A percentile compares a stretch with the other conserved stretches of the same genome.
These are phyloP conservation scores for Falco naumanni DNA, from an alignment of 2,797 vertebrate species.

Conservation along the genomic window DNA sequence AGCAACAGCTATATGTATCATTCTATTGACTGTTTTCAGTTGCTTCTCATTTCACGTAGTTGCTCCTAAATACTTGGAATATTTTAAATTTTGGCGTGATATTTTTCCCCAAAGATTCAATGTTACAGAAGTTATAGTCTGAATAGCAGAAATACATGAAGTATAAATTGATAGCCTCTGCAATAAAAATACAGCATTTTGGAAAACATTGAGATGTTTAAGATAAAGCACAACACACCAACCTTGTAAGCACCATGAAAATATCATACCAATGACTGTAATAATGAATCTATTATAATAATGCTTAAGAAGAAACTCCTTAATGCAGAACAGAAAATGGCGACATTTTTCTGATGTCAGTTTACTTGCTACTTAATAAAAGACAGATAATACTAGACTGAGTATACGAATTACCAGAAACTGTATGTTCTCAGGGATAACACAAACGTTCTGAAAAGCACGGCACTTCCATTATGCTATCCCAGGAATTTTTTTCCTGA, in stretches of 20 bases:
- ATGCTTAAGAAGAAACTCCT: neutral
- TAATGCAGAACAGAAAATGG: neutral
- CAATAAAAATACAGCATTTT: neutral
- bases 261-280: neutral
- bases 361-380: neutral
- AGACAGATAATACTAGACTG: neutral
- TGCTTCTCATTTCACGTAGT: neutral
- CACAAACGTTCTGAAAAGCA: neutral
- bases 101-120: neutral
- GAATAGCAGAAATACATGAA: neutral
- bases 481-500: neutral
- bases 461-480: neutral
- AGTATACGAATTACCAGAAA: neutral
- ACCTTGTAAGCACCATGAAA: neutral
- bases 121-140: neutral
- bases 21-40: neutral
- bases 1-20: neutral
- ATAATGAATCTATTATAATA: neutral
- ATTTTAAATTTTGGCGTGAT: neutral
- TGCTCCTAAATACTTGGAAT: neutral
- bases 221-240: neutral
- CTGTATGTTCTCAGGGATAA: neutral
- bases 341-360: neutral
- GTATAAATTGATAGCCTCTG: neutral
- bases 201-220: neutral